Evolutionary conservation across 2,113 vertebrate species (phyloP).

Genomic region (Calidris pygmaea): DNA sequence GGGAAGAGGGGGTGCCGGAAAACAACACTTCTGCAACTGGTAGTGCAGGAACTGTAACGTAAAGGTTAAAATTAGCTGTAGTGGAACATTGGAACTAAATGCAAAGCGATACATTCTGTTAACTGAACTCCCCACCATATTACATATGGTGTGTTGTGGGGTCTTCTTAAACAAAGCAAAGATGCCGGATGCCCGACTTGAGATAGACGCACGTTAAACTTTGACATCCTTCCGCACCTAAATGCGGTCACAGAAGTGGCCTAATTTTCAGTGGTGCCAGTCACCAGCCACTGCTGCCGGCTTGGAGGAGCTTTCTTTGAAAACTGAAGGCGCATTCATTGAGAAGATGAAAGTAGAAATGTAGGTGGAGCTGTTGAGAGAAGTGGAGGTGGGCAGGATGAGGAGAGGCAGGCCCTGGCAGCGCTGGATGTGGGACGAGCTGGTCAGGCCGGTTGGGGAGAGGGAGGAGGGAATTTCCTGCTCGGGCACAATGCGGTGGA

Average conservation of each 20-base stretch:
- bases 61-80: constrained; percentile 36
- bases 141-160: fast-evolving
- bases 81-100: neutral
- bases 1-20: neutral
- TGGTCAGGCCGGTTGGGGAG: constrained; percentile 52
- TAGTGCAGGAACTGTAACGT: constrained; percentile 54
- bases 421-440: constrained; percentile 44
- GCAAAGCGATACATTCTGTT: neutral
- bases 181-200: neutral
- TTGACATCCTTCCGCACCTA: neutral
- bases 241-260: neutral
- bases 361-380: constrained; percentile 60
- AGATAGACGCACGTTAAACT: neutral
- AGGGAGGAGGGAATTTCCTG: constrained; percentile 66
- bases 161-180: neutral
- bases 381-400: constrained; percentile 30
- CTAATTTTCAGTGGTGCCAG: neutral
- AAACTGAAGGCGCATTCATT: constrained; percentile 6
- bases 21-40: neutral
- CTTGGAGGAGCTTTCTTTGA: neutral
- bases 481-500: constrained; percentile 49
- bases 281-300: neutral
- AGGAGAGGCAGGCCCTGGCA: constrained; percentile 55
- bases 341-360: constrained; percentile 54
- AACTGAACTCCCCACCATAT: neutral